Evolutionary conservation across 2,113 vertebrate genomes (phyloP).

Genomic region (Candoia aspera): DNA sequence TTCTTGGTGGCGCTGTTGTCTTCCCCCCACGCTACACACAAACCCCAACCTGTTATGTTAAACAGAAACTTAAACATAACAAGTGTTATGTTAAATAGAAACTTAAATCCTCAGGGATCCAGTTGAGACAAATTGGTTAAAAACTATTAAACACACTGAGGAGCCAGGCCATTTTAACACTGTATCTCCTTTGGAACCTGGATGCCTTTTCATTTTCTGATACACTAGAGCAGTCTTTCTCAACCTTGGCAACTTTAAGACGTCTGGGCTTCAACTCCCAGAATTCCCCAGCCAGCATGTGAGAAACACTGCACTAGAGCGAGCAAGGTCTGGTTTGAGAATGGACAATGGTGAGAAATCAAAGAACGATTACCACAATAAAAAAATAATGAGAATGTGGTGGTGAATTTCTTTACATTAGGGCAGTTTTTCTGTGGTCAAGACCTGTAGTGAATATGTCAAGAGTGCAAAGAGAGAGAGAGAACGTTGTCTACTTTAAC

Average conservation of each 20-base stretch:
- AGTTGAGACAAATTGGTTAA: background rate
- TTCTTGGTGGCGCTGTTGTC: background rate
- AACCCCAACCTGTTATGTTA: background rate
- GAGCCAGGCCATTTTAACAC: background rate
- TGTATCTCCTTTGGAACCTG: background rate
- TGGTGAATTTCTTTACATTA: no score
- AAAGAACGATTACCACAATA: no score
- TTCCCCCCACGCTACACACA: background rate
- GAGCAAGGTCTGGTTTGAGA: no score
- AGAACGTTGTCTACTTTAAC: background rate
- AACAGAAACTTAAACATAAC: background rate
- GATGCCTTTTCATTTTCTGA: background rate
- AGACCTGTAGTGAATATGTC: background rate
- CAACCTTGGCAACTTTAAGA: background rate
- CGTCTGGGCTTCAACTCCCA: background rate
- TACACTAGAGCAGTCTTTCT: background rate
- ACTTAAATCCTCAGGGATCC: background rate
- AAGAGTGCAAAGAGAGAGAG: background rate
- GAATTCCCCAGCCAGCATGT: background rate
- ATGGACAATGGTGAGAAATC: no score
- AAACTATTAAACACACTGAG: background rate
- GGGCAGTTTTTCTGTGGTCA: background rate
- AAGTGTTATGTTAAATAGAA: constrained; percentile 13
- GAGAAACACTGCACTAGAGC: background rate
- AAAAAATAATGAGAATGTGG: no score